Percentiles rank a stretch among this genome's conserved stretches.
phyloP scores from a whole-genome alignment of 2,888 invertebrate species.

The Phasia obesa region DNA sequence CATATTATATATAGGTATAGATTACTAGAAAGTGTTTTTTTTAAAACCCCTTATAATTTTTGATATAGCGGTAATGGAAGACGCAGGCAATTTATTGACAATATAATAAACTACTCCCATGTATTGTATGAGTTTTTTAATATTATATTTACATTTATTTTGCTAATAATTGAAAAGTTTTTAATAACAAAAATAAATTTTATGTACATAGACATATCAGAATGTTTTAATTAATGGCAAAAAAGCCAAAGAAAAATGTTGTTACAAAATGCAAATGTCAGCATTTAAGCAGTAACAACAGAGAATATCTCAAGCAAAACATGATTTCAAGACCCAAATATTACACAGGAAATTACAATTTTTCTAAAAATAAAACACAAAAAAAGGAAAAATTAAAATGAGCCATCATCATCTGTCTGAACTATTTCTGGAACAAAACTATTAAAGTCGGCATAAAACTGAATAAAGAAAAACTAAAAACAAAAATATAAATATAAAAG shows the following conservation, averaged over 20 bases:
- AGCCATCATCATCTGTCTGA: conserved; percentile 48
- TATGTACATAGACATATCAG: neutral
- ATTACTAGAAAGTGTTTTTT: too few species aligned
- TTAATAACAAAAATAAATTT: neutral
- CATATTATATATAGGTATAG: too few species aligned
- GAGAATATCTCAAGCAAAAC: conserved; percentile 52
- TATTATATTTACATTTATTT: too few species aligned
- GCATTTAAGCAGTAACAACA: conserved; percentile 44
- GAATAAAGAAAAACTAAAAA: neutral
- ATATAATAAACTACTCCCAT: too few species aligned
- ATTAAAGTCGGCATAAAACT: conserved; percentile 35
- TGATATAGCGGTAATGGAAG: too few species aligned
- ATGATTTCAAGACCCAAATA: conserved; percentile 45
- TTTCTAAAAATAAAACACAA: conserved; percentile 64
- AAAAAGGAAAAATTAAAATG: conserved; percentile 35
- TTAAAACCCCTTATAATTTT: too few species aligned
- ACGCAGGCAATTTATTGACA: too few species aligned
- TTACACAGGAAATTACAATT: conserved; percentile 69
- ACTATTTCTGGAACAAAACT: conserved; percentile 58
- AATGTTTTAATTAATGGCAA: conserved; percentile 55
- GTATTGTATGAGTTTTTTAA: too few species aligned
- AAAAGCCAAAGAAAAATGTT: conserved; percentile 20
- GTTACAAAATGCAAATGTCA: conserved; percentile 45
- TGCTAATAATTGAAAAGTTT: too few species aligned
- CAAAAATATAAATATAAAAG: neutral